phyloP scores from a whole-genome alignment of 2,888 invertebrate genomes.

The Pogonocherus hispidulus region DNA sequence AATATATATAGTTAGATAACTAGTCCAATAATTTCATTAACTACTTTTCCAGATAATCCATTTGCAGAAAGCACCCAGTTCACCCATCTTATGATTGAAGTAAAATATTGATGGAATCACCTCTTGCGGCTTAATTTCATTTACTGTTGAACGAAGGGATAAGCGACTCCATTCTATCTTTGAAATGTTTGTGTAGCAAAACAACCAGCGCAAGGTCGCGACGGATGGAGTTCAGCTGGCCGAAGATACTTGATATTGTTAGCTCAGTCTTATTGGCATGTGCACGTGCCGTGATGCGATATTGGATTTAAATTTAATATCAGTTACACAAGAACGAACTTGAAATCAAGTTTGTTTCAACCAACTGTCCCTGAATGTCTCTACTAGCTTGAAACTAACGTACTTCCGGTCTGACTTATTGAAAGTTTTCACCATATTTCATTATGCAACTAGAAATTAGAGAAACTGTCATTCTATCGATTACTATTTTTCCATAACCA shows the following conservation, averaged over 20 bases:
- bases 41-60: constrained; percentile 21
- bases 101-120: constrained; percentile 32
- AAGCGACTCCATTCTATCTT: constrained; percentile 15
- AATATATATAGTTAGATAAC: too few species aligned
- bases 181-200: constrained; percentile 13
- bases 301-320: constrained; percentile 27
- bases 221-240: constrained; percentile 6
- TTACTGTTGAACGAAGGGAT: constrained; percentile 20
- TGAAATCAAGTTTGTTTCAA: neutral
- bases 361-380: neutral
- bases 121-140: constrained; percentile 27
- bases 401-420: too few species aligned
- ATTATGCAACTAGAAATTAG: too few species aligned
- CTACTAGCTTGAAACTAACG: too few species aligned
- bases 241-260: constrained; percentile 7
- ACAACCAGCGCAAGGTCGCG: neutral
- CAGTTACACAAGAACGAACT: constrained; percentile 10
- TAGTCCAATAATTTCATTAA: constrained; percentile 43
- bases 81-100: constrained; percentile 13
- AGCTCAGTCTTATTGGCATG: constrained; percentile 6
- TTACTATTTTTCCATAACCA: too few species aligned
- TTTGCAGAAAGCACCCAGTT: neutral
- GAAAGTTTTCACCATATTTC: too few species aligned
- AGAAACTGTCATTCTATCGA: too few species aligned
- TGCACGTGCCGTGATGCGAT: constrained; percentile 1